Percentiles rank a stretch among this genome's conserved stretches.
These are phyloP conservation scores for Eleginops maclovinus DNA, from an alignment of 2,113 vertebrate species.

Conservation along the genomic window DNA sequence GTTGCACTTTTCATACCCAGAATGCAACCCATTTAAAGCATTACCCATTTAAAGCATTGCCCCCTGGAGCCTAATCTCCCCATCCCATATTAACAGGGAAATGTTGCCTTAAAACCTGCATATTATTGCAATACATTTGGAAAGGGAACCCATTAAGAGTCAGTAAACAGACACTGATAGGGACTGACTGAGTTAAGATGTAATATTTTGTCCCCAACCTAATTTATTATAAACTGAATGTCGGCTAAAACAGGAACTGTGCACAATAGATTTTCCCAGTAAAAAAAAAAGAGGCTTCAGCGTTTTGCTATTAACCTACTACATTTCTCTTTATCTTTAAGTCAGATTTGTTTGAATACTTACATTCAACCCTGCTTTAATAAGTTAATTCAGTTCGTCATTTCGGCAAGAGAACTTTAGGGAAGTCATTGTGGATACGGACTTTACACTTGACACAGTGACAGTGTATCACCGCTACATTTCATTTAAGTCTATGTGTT, in stretches of 20 bases:
- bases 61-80: background rate
- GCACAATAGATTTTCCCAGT: background rate
- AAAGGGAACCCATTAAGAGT: background rate
- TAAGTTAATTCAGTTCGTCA: background rate
- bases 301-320: background rate
- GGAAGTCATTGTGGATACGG: background rate
- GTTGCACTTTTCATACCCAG: background rate
- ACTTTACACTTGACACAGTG: conserved; percentile 1
- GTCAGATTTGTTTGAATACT: background rate
- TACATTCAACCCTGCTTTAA: background rate
- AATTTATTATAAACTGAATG: background rate
- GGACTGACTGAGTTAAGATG: background rate
- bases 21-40: background rate
- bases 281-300: background rate
- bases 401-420: background rate
- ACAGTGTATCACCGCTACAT: background rate
- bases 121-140: background rate
- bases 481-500: background rate
- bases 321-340: background rate
- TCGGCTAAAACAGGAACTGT: background rate
- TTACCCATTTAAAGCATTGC: background rate
- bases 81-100: background rate
- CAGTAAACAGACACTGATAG: background rate
- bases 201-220: background rate
- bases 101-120: background rate